phyloP scores from a whole-genome alignment of 2,797 vertebrate species.

The Lagodon rhomboides region DNA sequence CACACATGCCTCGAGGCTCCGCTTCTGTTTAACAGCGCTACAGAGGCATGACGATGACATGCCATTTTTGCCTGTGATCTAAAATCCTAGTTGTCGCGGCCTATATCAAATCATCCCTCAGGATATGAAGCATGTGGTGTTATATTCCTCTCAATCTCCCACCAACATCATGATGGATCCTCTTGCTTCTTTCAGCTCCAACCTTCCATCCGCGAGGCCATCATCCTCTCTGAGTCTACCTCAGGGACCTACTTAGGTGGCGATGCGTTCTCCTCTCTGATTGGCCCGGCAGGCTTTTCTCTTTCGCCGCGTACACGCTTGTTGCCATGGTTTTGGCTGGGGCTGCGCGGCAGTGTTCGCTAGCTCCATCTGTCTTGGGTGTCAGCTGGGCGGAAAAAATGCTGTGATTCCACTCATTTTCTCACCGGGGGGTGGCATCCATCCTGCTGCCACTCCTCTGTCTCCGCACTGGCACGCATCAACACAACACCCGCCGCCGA shows the following conservation, averaged over 20 bases:
- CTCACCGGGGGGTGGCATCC: conserved; percentile 67
- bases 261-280: conserved; percentile 52
- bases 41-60: conserved; percentile 49
- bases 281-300: conserved; percentile 74
- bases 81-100: conserved; percentile 44
- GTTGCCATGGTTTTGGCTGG: conserved; percentile 80
- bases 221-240: conserved; percentile 59
- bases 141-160: conserved; percentile 41
- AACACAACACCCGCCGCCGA: conserved; percentile 48
- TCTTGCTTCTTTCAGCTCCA: conserved; percentile 41
- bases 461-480: conserved; percentile 61
- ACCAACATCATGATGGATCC: conserved; percentile 39
- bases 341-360: conserved; percentile 66
- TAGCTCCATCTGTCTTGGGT: conserved; percentile 80
- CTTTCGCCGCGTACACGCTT: conserved; percentile 62
- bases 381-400: conserved; percentile 76
- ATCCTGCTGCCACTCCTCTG: conserved; percentile 66
- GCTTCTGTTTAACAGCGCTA: conserved; percentile 52
- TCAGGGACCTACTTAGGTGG: conserved; percentile 62
- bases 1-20: conserved; percentile 48
- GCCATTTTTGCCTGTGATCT: conserved; percentile 62
- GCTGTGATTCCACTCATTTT: conserved; percentile 78
- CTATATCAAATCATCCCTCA: conserved; percentile 41
- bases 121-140: conserved; percentile 48
- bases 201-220: conserved; percentile 58